Conservation (phyloP, 2,797 vertebrate species). For the Siniperca undulata region DNA sequence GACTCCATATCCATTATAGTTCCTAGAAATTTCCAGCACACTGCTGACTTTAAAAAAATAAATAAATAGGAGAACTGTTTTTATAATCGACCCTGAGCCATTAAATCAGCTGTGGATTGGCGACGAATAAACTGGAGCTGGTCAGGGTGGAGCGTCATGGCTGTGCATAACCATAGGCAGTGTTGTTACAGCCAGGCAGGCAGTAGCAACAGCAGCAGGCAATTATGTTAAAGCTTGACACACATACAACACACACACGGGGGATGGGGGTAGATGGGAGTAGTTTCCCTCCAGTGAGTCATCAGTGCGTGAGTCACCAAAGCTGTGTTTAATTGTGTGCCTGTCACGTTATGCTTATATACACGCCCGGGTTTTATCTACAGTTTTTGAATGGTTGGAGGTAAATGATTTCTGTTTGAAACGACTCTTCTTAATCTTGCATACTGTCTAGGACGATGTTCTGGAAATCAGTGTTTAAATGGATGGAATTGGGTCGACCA, state of each 20-base stretch:
- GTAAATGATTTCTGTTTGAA: constrained; percentile 42
- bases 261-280: constrained; percentile 78
- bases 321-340: constrained; percentile 83
- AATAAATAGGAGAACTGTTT: not conserved
- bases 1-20: constrained; percentile 17
- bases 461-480: constrained; percentile 36
- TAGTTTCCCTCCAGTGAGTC: constrained; percentile 85
- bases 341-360: constrained; percentile 85
- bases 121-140: constrained; percentile 34
- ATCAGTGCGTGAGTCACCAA: constrained; percentile 84
- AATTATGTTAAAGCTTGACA: constrained; percentile 78
- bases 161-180: constrained; percentile 69
- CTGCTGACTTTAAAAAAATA: not conserved
- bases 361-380: constrained; percentile 68
- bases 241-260: constrained; percentile 31
- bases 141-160: constrained; percentile 49
- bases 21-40: constrained; percentile 26
- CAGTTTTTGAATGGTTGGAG: constrained; percentile 59
- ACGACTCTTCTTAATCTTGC: constrained; percentile 20
- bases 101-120: constrained; percentile 28
- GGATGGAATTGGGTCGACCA: not conserved
- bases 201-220: constrained; percentile 75
- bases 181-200: constrained; percentile 73
- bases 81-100: constrained; percentile 13
- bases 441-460: constrained; percentile 6